Base-by-base conservation (phyloP, 2,888 invertebrate species). In the Phortica okadai region DNA sequence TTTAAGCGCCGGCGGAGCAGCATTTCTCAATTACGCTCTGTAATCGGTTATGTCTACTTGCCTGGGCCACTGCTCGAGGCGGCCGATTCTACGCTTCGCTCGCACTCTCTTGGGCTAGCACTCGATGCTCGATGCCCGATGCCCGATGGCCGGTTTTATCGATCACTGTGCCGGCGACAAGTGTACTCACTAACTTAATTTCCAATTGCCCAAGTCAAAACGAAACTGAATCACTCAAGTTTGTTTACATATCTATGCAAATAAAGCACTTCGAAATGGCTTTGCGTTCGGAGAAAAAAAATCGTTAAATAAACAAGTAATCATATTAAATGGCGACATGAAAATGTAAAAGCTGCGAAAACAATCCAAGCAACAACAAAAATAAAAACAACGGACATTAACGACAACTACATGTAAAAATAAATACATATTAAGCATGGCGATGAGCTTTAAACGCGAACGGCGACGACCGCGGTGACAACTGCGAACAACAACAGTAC, bases 1-100 rank as follows among this genome's bases (percentile, higher is more conserved):
- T 86, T 85, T 85, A 88, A 33, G 84, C 85, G 79, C 82, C 78
- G 44, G 14, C 21, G 45, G 45, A 50, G 69, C 45, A 16, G 45
- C 69, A 16, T 69, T 69, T 69, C 69, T 50, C 69, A 69, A 69
- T 69, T 69, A 45, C 33, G 25, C 14, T 25, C 21, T 14, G 21
- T 72, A 56, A 72, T 72, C 69, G 69, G 45, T 72, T 56, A 72
- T 54, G 70, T 33, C 54, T 33, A 72, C 41, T 33, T 42, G 66
- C 42, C 64, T 66, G 41, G 42, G 25, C 21, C 6, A 62, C 16
- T 8, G 50, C 50, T 50, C 50, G 14, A 50, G 50, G 10, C 14
- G 50, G 14, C 14, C 5, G 50, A 11, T 14, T 50, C 10, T 33
- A 21, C 21, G 21, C 21, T 21, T 21, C 21, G 1, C 21, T 21